Conservation (phyloP, 1,140 invertebrate genomes). For the Cherax quadricarinatus region DNA sequence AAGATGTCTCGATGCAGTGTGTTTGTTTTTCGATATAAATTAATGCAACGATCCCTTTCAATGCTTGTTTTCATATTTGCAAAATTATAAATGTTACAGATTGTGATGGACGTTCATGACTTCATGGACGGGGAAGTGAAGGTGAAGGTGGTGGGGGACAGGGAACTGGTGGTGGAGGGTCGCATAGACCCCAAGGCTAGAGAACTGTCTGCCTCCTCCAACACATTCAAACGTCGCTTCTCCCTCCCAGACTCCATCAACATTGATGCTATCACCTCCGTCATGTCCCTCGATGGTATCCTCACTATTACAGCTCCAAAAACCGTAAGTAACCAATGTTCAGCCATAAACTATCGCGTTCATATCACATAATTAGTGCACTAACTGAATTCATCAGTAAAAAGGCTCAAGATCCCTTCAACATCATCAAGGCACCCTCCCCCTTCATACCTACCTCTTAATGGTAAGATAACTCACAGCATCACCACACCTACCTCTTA, state of each 20-base stretch:
- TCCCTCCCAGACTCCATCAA: constrained; percentile 19
- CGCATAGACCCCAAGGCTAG: background rate
- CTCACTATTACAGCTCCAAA: constrained; percentile 48
- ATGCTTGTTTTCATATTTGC: background rate
- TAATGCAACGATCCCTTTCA: background rate
- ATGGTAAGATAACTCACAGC: too few relatives aligned
- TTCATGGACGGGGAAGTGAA: constrained; percentile 47
- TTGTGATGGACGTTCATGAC: constrained; percentile 47
- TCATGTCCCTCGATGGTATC: constrained; percentile 50
- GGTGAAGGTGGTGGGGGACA: constrained; percentile 46
- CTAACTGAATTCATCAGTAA: too few relatives aligned
- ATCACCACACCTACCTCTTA: too few relatives aligned
- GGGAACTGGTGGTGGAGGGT: constrained; percentile 46
- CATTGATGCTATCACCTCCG: constrained; percentile 54
- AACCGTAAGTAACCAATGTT: background rate
- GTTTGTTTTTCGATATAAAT: too few relatives aligned
- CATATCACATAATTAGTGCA: too few relatives aligned
- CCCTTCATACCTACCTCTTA: too few relatives aligned
- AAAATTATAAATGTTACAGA: background rate
- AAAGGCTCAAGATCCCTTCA: too few relatives aligned
- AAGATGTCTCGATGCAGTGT: too few relatives aligned
- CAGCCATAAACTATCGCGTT: too few relatives aligned
- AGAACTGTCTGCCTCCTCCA: background rate
- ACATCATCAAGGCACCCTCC: too few relatives aligned
- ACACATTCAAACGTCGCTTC: constrained; percentile 34